Conservation (phyloP, 2,888 invertebrate species). For the Criorhina ranunculi region DNA sequence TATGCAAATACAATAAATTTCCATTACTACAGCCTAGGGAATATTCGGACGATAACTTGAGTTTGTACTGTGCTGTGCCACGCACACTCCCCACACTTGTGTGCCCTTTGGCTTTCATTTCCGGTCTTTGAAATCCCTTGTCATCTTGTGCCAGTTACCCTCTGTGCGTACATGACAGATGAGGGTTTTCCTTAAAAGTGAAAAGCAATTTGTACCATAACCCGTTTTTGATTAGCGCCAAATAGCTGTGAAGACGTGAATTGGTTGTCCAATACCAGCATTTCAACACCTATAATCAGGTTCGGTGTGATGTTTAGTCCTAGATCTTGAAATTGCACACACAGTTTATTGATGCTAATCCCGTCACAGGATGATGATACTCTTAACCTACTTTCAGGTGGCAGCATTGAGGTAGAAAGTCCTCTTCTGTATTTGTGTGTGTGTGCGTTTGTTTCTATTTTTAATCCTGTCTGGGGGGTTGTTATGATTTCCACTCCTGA, state of each 20-base stretch:
- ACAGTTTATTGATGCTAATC: constrained; percentile 11
- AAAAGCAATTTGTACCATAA: constrained; percentile 40
- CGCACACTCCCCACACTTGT: no score
- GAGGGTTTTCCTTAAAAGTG: constrained; percentile 22
- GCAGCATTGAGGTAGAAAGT: not conserved
- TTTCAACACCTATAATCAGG: constrained; percentile 11
- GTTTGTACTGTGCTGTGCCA: not conserved
- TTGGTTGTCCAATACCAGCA: constrained; percentile 7
- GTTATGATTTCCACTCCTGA: not conserved
- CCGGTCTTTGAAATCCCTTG: not conserved
- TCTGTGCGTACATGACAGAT: constrained; percentile 15
- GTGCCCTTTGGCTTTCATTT: not conserved
- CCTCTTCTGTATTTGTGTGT: not conserved
- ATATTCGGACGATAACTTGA: constrained; percentile 9
- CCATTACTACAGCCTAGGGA: constrained; percentile 43
- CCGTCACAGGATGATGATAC: constrained; percentile 31
- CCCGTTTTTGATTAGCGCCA: constrained; percentile 42
- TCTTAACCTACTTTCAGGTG: constrained; percentile 35
- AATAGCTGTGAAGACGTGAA: constrained; percentile 48
- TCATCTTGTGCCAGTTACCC: not conserved
- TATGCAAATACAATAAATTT: constrained; percentile 55
- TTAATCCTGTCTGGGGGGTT: constrained; percentile 44
- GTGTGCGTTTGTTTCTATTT: constrained; percentile 33
- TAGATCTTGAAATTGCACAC: constrained; percentile 10
- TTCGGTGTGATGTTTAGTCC: not conserved